Base-by-base conservation (phyloP, 2,113 vertebrate genomes). In the Progne subis region DNA sequence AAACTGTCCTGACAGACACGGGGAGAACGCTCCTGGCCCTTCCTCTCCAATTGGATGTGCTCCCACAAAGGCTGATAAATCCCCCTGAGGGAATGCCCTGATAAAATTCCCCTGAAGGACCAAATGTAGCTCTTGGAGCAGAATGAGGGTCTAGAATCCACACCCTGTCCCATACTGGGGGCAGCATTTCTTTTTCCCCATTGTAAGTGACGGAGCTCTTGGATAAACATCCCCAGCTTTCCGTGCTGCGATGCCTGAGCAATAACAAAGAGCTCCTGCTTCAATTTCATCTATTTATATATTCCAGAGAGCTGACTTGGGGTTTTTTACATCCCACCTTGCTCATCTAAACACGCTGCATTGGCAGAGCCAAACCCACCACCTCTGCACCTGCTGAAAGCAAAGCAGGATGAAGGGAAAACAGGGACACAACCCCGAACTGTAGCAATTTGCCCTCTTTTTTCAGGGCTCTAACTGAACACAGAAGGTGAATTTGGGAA, bases 21-120 rank as follows among this genome's bases (percentile, higher is more conserved):
- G 32, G 15, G 39, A 46, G 47, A 50, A n/a, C 0, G 0, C 5
- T 44, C 57, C 44, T 17, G 43, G 44, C 31, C 37, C 59, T 37
- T 65, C 60, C 56, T 56, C 46, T 52, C n/a, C 44, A 7, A 18
- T 16, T 15, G 17, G 20, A 67, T 18, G 2, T 49, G 39, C 63
- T 92, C 57, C 71, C 28, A 32, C 16, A 44, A 71, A 46, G 14
- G 25, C 20, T 5, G 5, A 44, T 3, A 59, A 82, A 74, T 29
- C 20, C 55, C 14, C 14, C 26, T 20, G 31, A 18, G 32, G 39
- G 19, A 53, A 70, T 52, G 52, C 47, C 9, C 21, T 2, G 3
- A 39, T 9, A 19, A 64, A 89, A 81, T 29, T 44, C 55, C 16
- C 9, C 24, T 23, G 32, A 14, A 46, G 43, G 23, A n/a, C 13